These are phyloP conservation scores for Nyctibius bracteatus DNA, from an alignment of 2,113 vertebrate genomes.

Conservation along the genomic window DNA sequence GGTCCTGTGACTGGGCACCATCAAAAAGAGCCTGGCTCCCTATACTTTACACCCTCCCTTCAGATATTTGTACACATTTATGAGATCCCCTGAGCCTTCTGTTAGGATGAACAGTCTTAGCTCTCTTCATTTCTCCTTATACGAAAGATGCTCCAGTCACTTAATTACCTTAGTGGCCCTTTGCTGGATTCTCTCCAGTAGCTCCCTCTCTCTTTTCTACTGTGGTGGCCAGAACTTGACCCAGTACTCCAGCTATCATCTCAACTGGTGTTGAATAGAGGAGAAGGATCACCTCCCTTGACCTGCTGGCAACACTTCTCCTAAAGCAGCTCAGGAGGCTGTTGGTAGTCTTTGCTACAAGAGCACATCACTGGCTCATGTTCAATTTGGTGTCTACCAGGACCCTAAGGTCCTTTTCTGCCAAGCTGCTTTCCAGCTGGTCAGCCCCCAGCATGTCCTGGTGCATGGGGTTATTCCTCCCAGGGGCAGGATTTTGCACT, in stretches of 20 bases:
- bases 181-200: neutral
- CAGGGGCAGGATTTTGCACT: too few species aligned
- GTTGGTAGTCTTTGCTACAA: neutral
- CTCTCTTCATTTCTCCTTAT: neutral
- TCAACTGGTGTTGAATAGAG: neutral
- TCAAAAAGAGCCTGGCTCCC: fast-evolving
- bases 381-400: neutral
- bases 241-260: neutral
- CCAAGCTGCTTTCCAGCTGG: neutral
- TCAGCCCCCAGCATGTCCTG: too few species aligned
- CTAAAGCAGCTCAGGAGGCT: neutral
- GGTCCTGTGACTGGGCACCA: neutral
- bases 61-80: neutral
- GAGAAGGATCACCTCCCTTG: neutral
- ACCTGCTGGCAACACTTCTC: neutral
- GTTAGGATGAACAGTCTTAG: neutral
- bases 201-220: neutral
- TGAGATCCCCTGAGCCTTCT: neutral
- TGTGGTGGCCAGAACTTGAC: neutral
- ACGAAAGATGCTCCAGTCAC: neutral
- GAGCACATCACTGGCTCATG: fast-evolving
- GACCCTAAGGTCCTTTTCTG: neutral
- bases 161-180: neutral
- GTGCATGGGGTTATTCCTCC: too few species aligned
- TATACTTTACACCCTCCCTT: neutral